These are phyloP conservation scores for Vollenhovia emeryi DNA, from an alignment of 1,140 invertebrate genomes.

Conservation along the genomic window DNA sequence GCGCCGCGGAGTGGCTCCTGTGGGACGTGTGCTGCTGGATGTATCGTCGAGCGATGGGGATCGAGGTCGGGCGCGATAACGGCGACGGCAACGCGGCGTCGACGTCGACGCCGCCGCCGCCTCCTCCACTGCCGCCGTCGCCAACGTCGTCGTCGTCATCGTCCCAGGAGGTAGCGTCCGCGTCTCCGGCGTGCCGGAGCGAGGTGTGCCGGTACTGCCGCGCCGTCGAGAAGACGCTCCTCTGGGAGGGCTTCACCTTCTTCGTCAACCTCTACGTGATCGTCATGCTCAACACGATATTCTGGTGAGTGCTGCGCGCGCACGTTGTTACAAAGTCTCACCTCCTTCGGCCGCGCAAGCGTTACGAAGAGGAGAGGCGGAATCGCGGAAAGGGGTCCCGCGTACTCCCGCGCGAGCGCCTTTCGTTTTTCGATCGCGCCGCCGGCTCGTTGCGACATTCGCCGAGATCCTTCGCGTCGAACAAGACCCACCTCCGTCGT, in stretches of 20 bases:
- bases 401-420: too few species aligned
- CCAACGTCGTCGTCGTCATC: neutral
- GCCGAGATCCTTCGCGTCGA: too few species aligned
- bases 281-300: conserved; percentile 55
- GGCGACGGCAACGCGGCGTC: neutral
- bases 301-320: conserved; percentile 57
- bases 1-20: neutral
- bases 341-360: neutral
- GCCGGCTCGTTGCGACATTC: neutral
- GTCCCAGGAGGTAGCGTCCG: too few species aligned
- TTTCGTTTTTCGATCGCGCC: too few species aligned
- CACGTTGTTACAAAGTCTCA: neutral
- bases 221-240: conserved; percentile 13
- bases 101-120: neutral
- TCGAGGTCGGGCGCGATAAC: neutral
- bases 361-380: neutral
- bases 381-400: too few species aligned
- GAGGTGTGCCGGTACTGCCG: neutral
- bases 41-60: neutral
- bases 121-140: neutral
- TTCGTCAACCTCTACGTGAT: conserved; percentile 45
- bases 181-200: neutral
- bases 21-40: neutral
- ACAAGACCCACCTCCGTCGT: too few species aligned
- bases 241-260: conserved; percentile 12